Evolutionary conservation across 1,140 invertebrate genomes (phyloP), one percentile per base, ranked within the genome.

Genomic region (Cydia amplana): DNA sequence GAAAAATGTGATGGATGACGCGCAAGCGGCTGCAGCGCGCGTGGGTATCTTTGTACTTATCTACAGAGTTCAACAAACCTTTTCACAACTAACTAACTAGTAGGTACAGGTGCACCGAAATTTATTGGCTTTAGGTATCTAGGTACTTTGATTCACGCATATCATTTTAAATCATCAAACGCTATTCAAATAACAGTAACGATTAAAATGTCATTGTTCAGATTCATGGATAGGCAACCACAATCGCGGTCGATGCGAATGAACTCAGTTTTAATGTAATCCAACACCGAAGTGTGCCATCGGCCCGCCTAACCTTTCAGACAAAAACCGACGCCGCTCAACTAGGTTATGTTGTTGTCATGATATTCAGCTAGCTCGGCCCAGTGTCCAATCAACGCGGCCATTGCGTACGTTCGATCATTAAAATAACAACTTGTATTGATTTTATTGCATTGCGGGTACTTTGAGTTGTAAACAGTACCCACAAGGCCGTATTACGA

Each of bases 181-280:
- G 36, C 65, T 12, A 36, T 12, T 70, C 18, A 36, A 70, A 67
- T 36, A 32, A 9, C 32, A 70, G 65, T 10, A 18, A 7, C 28
- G 28, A 70, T 70, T 18, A n/a, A 70, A 70, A 70, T 70, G 14
- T 70, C 82, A 84, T 89, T 92, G 83, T 88, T 84, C 82, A 36
- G 84, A 87, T 87, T 89, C 85, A 86, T 60, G 55, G 83, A 79
- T 90, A 90, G 72, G 43, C 43, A 18, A 85, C 89, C 89, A 86
- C 83, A 87, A 89, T 89, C 87, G 85, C 80, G 83, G 79, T 74
- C 84, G 84, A 86, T 84, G 91, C 89, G 87, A 92, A 92, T 88
- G 89, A 92, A 91, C 91, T 89, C 86, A 72, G 77, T 86, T 87
- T 88, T 87, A 90, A 87, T 92, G 86, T 89, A 91, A 90, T 85